Evolutionary conservation across 2,113 vertebrate species (phyloP).

Genomic region (Oreochromis tanganicae): DNA sequence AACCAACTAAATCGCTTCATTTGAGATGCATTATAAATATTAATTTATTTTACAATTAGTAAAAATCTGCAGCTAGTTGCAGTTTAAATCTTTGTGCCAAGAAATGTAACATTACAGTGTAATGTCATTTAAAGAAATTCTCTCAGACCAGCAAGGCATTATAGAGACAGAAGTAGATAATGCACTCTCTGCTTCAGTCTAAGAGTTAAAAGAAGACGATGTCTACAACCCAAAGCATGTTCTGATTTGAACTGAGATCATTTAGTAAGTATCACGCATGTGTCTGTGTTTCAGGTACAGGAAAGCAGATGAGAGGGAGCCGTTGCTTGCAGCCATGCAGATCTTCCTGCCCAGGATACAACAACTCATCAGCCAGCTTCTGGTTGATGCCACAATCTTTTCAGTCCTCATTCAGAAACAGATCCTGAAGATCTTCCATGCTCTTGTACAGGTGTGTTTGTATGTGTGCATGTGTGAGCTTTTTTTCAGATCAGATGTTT

Average conservation of each 20-base stretch:
- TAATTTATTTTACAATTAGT: neutral
- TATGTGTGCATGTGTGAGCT: fast-evolving
- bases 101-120: neutral
- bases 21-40: neutral
- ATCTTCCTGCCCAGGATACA: conserved; percentile 92
- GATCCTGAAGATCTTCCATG: conserved; percentile 96
- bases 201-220: fast-evolving
- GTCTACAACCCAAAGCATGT: neutral
- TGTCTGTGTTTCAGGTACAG: conserved; percentile 76
- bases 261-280: neutral
- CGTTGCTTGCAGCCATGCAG: conserved; percentile 93
- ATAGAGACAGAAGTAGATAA: neutral
- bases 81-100: neutral
- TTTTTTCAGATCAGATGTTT: fast-evolving
- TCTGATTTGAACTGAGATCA: neutral
- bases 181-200: neutral
- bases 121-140: neutral
- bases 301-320: conserved; percentile 90
- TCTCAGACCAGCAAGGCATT: neutral
- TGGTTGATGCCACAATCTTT: conserved; percentile 84
- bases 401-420: conserved; percentile 96
- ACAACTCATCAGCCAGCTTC: conserved; percentile 86
- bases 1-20: neutral
- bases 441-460: conserved; percentile 87
- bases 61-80: neutral